Evolutionary conservation across 2,888 invertebrate species (phyloP).

Genomic region (Lasioglossum leucozonium): DNA sequence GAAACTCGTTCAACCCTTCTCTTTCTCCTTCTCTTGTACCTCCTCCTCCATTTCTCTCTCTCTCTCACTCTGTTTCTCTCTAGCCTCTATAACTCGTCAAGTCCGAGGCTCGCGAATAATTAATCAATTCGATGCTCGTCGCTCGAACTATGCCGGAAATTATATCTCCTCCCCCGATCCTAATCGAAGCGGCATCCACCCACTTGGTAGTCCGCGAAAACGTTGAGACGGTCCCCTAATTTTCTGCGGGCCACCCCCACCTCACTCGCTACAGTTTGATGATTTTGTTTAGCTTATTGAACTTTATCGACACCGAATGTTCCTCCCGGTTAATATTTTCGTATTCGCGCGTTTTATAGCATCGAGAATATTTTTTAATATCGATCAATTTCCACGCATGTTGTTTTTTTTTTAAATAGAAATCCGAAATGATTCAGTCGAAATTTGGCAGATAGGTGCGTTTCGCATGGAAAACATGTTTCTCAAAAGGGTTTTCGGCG

Average conservation of each 20-base stretch:
- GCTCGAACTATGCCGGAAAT: not conserved
- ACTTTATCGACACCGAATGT: not conserved
- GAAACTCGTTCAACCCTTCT: not conserved
- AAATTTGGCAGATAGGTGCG: too few relatives aligned
- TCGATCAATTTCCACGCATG: too few relatives aligned
- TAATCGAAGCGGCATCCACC: not conserved
- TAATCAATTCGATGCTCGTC: not conserved
- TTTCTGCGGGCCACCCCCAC: not conserved
- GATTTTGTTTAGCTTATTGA: not conserved
- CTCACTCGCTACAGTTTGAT: not conserved
- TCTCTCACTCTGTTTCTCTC: not conserved
- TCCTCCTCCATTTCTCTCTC: too few relatives aligned
- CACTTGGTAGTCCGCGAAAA: not conserved
- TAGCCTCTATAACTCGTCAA: not conserved
- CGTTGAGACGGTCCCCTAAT: not conserved
- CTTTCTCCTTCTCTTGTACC: not conserved
- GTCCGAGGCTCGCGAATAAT: not conserved
- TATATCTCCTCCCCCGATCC: not conserved
- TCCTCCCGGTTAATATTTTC: not conserved
- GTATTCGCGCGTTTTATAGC: not conserved
- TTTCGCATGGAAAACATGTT: too few relatives aligned
- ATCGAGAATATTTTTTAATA: not conserved
- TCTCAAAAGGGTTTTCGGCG: too few relatives aligned
- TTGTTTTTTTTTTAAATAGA: too few relatives aligned
- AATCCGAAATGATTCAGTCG: too few relatives aligned